A percentile compares a stretch with the other conserved stretches of the same genome.
phyloP scores from a whole-genome alignment of 92 coral and sea anemone species.

The Phymanthus crucifer region DNA sequence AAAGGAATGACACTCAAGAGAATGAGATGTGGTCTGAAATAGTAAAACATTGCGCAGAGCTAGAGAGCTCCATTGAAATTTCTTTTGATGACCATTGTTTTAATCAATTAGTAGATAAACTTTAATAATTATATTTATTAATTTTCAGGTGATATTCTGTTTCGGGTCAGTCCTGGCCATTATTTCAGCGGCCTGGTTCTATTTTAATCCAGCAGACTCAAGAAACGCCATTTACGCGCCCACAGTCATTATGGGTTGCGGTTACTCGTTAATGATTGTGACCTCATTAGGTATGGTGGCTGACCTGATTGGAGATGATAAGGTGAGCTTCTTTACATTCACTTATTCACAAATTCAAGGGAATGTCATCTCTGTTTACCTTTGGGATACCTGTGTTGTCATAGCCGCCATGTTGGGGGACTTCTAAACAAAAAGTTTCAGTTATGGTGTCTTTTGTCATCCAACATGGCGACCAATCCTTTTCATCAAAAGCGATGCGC shows the following conservation, averaged over 20 bases:
- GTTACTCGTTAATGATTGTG: conserved; percentile 83
- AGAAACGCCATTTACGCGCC: conserved; percentile 77
- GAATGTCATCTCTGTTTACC: not conserved
- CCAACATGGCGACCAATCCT: too few relatives aligned
- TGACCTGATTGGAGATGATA: conserved; percentile 80
- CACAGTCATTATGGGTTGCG: conserved; percentile 73
- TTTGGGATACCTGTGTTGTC: too few relatives aligned
- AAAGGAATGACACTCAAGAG: too few relatives aligned
- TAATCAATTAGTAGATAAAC: not conserved
- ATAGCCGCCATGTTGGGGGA: too few relatives aligned
- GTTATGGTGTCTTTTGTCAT: too few relatives aligned
- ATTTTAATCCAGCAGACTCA: conserved; percentile 58
- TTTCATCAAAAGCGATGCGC: too few relatives aligned
- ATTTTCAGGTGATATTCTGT: conserved; percentile 68
- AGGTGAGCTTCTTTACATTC: conserved; percentile 31
- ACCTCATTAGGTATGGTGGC: conserved; percentile 87
- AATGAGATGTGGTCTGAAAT: too few relatives aligned
- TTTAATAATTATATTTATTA: not conserved
- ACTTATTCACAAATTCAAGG: not conserved
- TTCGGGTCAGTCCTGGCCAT: conserved; percentile 59
- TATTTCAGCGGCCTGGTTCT: conserved; percentile 73
- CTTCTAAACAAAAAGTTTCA: too few relatives aligned
- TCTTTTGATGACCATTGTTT: not conserved
- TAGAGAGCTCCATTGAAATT: not conserved
- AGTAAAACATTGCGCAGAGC: not conserved